phyloP scores from a whole-genome alignment of 2,797 vertebrate species.

The Sebastes oblongus region DNA sequence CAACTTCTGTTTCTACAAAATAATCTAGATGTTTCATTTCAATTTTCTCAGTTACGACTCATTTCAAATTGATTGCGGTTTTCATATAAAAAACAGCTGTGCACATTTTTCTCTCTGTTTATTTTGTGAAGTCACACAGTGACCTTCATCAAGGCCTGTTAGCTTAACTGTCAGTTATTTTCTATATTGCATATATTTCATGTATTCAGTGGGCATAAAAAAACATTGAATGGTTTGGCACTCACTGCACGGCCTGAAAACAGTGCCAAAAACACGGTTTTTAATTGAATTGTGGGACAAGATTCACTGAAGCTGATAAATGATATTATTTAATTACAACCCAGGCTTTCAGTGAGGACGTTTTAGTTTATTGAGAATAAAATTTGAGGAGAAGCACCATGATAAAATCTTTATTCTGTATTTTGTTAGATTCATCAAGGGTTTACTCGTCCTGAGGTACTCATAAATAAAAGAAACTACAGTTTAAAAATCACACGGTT shows the following conservation, averaged over 20 bases:
- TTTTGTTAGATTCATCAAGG: neutral
- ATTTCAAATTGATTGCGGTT: neutral
- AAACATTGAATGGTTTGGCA: neutral
- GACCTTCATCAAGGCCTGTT: neutral
- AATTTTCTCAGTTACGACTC: neutral
- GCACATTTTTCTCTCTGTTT: neutral
- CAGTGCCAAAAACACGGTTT: neutral
- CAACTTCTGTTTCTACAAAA: neutral
- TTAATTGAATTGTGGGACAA: neutral
- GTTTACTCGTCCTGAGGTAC: too few relatives aligned
- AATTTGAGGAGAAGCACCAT: neutral
- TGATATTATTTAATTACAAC: neutral
- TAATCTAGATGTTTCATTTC: neutral
- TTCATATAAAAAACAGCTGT: neutral
- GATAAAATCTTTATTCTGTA: neutral
- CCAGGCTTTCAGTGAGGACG: neutral
- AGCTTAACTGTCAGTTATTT: neutral
- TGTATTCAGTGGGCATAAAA: neutral
- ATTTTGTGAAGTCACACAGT: neutral
- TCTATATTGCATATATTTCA: neutral
- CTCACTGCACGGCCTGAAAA: neutral
- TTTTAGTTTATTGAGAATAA: neutral
- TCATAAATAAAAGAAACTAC: too few relatives aligned
- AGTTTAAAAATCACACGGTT: neutral
- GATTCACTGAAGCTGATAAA: neutral